Evolutionary conservation across 2,888 invertebrate species (phyloP).

Genomic region (Troides helena): DNA sequence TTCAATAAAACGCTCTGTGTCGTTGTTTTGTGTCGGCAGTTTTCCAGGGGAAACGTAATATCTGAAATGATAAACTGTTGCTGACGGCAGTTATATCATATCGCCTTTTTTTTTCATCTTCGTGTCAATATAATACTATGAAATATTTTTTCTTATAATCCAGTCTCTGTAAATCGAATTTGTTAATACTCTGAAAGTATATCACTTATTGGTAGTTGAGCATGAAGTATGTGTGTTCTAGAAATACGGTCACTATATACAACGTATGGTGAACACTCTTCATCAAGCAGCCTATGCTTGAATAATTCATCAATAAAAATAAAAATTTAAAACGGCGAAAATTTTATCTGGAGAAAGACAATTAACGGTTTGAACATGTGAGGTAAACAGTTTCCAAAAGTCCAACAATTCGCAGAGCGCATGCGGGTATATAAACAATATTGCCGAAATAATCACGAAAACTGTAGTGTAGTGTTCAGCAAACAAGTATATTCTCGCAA

Average conservation of each 20-base stretch:
- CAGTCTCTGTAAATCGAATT: neutral
- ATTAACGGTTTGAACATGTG: slow-evolving; percentile 2
- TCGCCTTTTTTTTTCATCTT: neutral
- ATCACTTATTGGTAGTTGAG: neutral
- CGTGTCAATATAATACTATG: neutral
- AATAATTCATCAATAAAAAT: too few species aligned
- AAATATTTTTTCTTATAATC: neutral
- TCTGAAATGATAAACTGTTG: slow-evolving; percentile 24
- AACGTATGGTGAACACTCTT: too few species aligned
- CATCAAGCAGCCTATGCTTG: too few species aligned
- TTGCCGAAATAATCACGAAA: slow-evolving; percentile 63
- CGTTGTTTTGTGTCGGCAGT: slow-evolving; percentile 26
- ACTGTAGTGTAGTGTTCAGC: slow-evolving; percentile 65
- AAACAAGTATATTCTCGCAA: slow-evolving; percentile 66
- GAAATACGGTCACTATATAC: too few species aligned
- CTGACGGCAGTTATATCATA: slow-evolving; percentile 7
- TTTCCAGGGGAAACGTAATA: slow-evolving; percentile 23
- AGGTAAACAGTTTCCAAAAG: slow-evolving; percentile 18
- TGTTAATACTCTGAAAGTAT: neutral
- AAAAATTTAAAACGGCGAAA: too few species aligned
- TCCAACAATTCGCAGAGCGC: slow-evolving; percentile 11
- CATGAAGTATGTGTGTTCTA: neutral
- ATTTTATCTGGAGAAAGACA: neutral
- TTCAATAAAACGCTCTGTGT: slow-evolving; percentile 40
- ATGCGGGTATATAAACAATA: slow-evolving; percentile 43